These are phyloP conservation scores for Nannobrachium achirus DNA, from an alignment of 2,113 vertebrate species.

Conservation along the genomic window DNA sequence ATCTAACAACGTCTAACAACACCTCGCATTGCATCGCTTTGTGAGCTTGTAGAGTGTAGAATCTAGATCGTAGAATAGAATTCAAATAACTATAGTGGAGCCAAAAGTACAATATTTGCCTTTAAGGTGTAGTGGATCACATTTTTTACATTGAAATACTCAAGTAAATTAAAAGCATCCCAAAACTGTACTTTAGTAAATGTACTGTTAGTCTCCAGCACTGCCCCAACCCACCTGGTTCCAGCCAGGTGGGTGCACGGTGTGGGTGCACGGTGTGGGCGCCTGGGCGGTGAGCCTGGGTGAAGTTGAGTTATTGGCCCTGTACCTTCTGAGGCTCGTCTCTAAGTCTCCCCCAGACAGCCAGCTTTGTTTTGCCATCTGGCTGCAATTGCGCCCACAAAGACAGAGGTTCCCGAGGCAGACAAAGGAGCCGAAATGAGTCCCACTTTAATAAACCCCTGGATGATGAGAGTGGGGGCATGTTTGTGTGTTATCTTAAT, in stretches of 20 bases:
- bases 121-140: too few relatives aligned
- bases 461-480: conserved; percentile 67
- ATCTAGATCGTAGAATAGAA: too few relatives aligned
- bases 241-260: too few relatives aligned
- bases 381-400: conserved; percentile 79
- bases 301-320: conserved; percentile 69
- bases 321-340: conserved; percentile 64
- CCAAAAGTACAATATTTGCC: not conserved
- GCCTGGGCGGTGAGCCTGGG: conserved; percentile 48
- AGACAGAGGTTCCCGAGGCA: conserved; percentile 71
- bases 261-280: conserved; percentile 34
- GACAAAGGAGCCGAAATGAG: conserved; percentile 78
- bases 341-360: conserved; percentile 67
- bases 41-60: too few relatives aligned
- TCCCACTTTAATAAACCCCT: conserved; percentile 73
- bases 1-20: too few relatives aligned
- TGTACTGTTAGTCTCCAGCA: not conserved
- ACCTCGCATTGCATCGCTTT: too few relatives aligned
- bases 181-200: too few relatives aligned
- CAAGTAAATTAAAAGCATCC: too few relatives aligned
- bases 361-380: conserved; percentile 79
- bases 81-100: too few relatives aligned
- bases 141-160: too few relatives aligned
- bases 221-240: not conserved
- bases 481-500: conserved; percentile 78